Evolutionary conservation across 2,113 vertebrate genomes (phyloP), one percentile per base, ranked within the genome.

Genomic region (Lasiurus cinereus): DNA sequence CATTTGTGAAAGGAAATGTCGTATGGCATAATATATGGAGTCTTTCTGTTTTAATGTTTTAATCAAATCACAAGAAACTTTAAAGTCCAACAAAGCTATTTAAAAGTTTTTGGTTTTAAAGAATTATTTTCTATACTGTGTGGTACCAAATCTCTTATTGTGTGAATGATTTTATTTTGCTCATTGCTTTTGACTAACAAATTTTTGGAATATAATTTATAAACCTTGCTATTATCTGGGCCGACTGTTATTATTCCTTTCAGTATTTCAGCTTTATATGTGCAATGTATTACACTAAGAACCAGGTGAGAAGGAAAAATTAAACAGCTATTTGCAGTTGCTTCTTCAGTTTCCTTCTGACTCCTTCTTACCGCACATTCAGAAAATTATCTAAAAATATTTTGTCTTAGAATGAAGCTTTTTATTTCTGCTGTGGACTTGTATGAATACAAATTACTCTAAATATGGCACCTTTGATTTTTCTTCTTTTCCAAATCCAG

Each of bases 401-500:
- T 76, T 83, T 70, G 48, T 33, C 64, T 93, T 56, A n/a, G 5
- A 83, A 59, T 89, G 50, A 94, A 85, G 29, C 50, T 87, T 59
- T 94, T 86, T 13, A 48, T 43, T 90, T 83, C 31, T 94, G 31
- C n/a, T 87, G 18, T 93, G 74, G 46, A 74, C 67, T 22, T 76
- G 14, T 69, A 24, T 59, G 27, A 88, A 52, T 91, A 22, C 14
- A 43, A 36, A 50, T 90, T 67, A 50, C 39, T 4, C 31, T 93
- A 83, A 79, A n/a, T 91, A 86, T 82, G 88, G 82, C 72, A 43
- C 82, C 46, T 97, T 96, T 95, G 39, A 73, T 94, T 86, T 97
- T 87, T 94, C 69, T 69, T 94, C 52, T 91, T 76, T 95, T 64
- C 96, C 77, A 83, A 79, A 88, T 95, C 94, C 83, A 99, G 99